Evolutionary conservation across 1,140 invertebrate genomes (phyloP).

Genomic region (Ephestia elutella): DNA sequence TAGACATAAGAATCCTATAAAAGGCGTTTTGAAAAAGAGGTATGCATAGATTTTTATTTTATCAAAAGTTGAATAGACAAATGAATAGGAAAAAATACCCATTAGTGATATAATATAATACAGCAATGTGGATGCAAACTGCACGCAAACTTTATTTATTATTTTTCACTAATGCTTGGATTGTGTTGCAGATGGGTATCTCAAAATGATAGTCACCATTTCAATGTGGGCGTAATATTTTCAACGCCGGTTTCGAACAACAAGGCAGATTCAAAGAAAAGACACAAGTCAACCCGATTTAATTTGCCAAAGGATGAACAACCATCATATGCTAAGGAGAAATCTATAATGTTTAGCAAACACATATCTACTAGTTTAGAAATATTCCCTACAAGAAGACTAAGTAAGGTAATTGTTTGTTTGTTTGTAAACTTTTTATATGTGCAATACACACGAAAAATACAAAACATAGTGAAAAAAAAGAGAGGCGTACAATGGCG

Average conservation of each 20-base stretch:
- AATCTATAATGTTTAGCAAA: slow-evolving; percentile 53
- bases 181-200: slow-evolving; percentile 58
- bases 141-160: too few relatives aligned
- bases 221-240: slow-evolving; percentile 79
- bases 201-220: slow-evolving; percentile 68
- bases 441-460: too few relatives aligned
- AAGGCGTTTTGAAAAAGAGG: slow-evolving; percentile 76
- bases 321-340: slow-evolving; percentile 54
- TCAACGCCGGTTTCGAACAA: slow-evolving; percentile 84
- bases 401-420: slow-evolving; percentile 49
- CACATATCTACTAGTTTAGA: slow-evolving; percentile 64
- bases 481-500: too few relatives aligned
- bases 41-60: slow-evolving; percentile 17
- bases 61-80: neutral
- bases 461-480: too few relatives aligned
- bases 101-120: too few relatives aligned
- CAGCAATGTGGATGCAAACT: too few relatives aligned
- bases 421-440: too few relatives aligned
- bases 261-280: slow-evolving; percentile 67
- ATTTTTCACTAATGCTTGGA: too few relatives aligned
- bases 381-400: slow-evolving; percentile 62
- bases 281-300: slow-evolving; percentile 77
- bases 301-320: slow-evolving; percentile 73
- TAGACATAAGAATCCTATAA: slow-evolving; percentile 73
- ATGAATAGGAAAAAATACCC: neutral